A percentile compares a stretch with the other conserved stretches of the same genome.
Conservation (phyloP, 2,888 invertebrate genomes). For the Melanotus villosus region DNA sequence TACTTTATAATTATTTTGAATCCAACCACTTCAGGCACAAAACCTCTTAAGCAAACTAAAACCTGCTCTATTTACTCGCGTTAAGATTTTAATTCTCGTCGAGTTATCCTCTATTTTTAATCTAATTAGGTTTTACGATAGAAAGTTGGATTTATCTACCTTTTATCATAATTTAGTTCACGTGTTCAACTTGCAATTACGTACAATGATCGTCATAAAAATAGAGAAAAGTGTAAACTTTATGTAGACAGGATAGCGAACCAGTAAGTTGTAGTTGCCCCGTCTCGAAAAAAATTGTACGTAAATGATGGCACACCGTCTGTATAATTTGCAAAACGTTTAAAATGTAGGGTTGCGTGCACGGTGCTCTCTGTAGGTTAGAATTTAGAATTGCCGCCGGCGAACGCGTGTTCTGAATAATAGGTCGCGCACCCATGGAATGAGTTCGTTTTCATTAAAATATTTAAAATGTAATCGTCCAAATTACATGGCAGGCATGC, state of each 20-base stretch:
- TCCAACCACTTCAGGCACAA: too few species aligned
- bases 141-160: too few species aligned
- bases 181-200: constrained; percentile 2
- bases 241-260: background rate
- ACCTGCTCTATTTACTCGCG: too few species aligned
- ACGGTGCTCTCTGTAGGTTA: constrained; percentile 33
- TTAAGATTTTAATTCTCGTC: too few species aligned
- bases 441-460: constrained; percentile 43
- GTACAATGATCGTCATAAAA: background rate
- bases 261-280: background rate
- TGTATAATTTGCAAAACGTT: constrained; percentile 45
- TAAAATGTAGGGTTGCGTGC: constrained; percentile 44
- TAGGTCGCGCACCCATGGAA: constrained; percentile 40
- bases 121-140: too few species aligned
- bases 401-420: constrained; percentile 46
- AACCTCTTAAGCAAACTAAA: too few species aligned
- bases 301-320: constrained; percentile 43
- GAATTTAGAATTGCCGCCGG: constrained; percentile 37
- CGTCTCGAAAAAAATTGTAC: background rate
- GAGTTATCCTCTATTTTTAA: too few species aligned
- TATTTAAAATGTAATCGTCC: constrained; percentile 35
- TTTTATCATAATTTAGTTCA: background rate
- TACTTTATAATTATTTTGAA: too few species aligned
- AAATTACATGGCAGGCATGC: constrained; percentile 36
- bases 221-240: background rate